These are phyloP conservation scores for Myathropa florea DNA, from an alignment of 2,888 invertebrate genomes.

Conservation along the genomic window DNA sequence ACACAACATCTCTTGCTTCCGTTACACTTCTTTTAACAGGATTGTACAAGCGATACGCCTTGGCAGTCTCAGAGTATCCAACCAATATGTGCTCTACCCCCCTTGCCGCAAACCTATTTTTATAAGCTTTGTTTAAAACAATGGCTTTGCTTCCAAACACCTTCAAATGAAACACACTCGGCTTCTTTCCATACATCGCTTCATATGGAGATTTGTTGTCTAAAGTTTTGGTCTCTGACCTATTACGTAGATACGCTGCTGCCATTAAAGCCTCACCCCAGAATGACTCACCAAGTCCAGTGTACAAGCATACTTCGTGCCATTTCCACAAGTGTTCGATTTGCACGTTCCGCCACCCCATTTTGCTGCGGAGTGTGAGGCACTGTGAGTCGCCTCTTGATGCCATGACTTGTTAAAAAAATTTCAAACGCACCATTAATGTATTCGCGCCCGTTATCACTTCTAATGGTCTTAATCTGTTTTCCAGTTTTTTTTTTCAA, in stretches of 20 bases:
- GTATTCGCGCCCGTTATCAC: conserved; percentile 51
- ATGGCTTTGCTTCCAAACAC: neutral
- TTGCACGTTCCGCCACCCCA: neutral
- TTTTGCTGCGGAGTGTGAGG: conserved; percentile 11
- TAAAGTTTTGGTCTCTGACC: no score
- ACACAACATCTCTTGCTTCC: neutral
- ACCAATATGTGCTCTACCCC: conserved; percentile 46
- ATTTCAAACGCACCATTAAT: conserved; percentile 16
- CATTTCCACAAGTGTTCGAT: conserved; percentile 6
- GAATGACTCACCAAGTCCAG: no score
- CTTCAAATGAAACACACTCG: neutral
- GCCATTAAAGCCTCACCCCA: no score
- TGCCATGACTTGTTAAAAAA: conserved; percentile 40
- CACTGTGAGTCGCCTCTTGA: conserved; percentile 30
- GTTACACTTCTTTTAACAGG: neutral
- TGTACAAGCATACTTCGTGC: conserved; percentile 3
- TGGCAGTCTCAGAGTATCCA: conserved; percentile 44
- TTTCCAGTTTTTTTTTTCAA: neutral
- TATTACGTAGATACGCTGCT: no score
- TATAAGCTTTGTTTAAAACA: neutral
- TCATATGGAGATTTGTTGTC: no score
- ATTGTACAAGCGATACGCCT: conserved; percentile 24
- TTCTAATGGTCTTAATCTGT: conserved; percentile 49
- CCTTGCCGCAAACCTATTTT: conserved; percentile 49
- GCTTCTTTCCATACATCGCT: no score